Conservation (phyloP, 1,140 invertebrate genomes). For the Drosophila truncata region DNA sequence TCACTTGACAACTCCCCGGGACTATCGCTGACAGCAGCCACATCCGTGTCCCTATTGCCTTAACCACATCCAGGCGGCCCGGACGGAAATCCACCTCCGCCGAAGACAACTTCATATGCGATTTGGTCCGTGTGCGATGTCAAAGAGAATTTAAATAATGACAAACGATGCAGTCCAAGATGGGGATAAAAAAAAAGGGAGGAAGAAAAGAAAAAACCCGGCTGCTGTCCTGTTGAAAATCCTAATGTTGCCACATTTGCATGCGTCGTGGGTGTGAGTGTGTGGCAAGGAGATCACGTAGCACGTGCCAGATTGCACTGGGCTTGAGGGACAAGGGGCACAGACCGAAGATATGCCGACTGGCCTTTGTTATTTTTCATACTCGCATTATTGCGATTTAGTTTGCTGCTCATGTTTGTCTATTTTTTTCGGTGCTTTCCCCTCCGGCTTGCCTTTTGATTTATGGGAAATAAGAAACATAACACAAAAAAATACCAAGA, state of each 20-base stretch:
- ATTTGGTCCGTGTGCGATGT: constrained; percentile 63
- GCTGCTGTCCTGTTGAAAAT: constrained; percentile 72
- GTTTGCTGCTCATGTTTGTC: constrained; percentile 42
- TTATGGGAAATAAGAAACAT: constrained; percentile 54
- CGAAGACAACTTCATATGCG: constrained; percentile 71
- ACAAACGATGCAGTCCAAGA: constrained; percentile 74
- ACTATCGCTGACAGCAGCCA: constrained; percentile 45
- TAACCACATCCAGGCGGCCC: neutral
- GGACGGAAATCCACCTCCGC: constrained; percentile 25
- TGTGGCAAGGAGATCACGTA: constrained; percentile 68
- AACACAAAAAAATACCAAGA: neutral
- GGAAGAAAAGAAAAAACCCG: too few relatives aligned
- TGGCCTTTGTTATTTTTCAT: constrained; percentile 62
- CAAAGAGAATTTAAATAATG: constrained; percentile 83
- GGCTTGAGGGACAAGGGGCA: constrained; percentile 36
- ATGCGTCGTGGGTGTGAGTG: constrained; percentile 69
- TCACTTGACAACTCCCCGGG: constrained; percentile 38
- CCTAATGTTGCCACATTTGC: constrained; percentile 85
- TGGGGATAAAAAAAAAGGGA: constrained; percentile 50
- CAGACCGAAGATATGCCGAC: constrained; percentile 28
- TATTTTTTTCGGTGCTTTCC: constrained; percentile 18
- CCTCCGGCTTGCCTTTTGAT: constrained; percentile 58
- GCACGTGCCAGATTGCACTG: constrained; percentile 77
- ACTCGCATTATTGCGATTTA: constrained; percentile 79
- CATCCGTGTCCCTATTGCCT: neutral